Evolutionary conservation across 1,140 invertebrate genomes (phyloP).

Genomic region (Hypsibius dujardini): DNA sequence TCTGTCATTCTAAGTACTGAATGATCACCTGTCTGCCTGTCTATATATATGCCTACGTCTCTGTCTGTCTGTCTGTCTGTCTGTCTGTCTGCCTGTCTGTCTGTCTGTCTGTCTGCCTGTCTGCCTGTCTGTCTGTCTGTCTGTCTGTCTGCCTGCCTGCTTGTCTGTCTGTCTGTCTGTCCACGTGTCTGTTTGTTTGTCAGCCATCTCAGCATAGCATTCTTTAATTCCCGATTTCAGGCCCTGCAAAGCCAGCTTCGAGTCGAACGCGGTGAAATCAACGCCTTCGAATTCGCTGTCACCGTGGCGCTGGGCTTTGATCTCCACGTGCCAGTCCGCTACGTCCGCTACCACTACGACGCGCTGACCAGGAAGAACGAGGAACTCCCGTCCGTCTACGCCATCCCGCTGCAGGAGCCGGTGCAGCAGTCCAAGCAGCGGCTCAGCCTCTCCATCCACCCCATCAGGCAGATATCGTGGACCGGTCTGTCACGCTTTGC

Average conservation of each 20-base stretch:
- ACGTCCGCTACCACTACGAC: constrained; percentile 85
- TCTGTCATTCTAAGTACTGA: constrained; percentile 19
- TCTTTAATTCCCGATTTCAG: constrained; percentile 35
- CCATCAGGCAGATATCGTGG: constrained; percentile 1
- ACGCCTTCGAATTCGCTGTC: constrained; percentile 78
- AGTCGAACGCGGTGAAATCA: constrained; percentile 70
- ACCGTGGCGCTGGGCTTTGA: constrained; percentile 83
- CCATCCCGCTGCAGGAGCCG: not conserved
- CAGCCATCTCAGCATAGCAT: not conserved
- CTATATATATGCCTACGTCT: constrained; percentile 13
- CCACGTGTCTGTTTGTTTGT: not conserved
- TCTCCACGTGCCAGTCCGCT: constrained; percentile 68
- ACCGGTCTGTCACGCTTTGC: not conserved
- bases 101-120: not conserved
- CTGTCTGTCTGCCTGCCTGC: not conserved
- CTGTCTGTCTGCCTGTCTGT: not conserved
- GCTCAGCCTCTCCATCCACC: not conserved
- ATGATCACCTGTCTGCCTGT: not conserved
- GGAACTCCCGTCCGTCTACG: constrained; percentile 26
- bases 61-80: not conserved
- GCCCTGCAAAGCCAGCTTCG: constrained; percentile 74
- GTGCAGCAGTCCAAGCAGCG: constrained; percentile 20
- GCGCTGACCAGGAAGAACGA: constrained; percentile 39
- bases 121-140: constrained; percentile 1
- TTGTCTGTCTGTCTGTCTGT: not conserved